Conservation (phyloP, 92 coral and sea anemone genomes). For the Porites cylindrica region DNA sequence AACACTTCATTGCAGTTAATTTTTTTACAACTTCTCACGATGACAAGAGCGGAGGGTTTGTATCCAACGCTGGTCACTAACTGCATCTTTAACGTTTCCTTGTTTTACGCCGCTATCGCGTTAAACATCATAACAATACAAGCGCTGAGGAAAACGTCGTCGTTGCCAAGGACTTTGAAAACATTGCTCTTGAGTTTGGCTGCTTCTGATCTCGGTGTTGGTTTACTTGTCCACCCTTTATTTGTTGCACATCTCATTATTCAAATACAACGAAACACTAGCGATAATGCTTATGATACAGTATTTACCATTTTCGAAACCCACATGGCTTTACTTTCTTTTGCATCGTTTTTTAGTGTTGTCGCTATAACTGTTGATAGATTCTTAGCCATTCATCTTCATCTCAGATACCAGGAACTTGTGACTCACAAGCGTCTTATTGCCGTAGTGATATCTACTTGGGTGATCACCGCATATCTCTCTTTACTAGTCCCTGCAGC, state of each 20-base stretch:
- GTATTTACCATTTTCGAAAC: too few species aligned
- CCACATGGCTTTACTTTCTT: too few species aligned
- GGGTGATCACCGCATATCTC: neutral
- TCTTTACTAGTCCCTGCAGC: neutral
- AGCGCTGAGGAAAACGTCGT: neutral
- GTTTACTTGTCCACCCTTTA: neutral
- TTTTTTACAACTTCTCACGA: too few species aligned
- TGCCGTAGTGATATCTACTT: neutral
- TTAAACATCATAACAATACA: neutral
- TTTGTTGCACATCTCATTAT: too few species aligned
- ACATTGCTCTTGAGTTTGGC: neutral
- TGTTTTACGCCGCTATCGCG: neutral
- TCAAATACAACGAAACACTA: neutral
- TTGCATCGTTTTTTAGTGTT: neutral
- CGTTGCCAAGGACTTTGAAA: neutral
- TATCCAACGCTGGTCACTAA: neutral
- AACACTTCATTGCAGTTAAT: too few species aligned
- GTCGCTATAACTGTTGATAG: neutral
- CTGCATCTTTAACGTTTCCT: neutral
- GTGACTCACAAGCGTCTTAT: neutral
- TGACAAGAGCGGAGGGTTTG: too few species aligned
- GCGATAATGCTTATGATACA: too few species aligned
- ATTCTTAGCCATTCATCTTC: neutral
- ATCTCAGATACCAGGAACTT: neutral
- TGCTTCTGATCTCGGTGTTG: neutral